phyloP scores from a whole-genome alignment of 2,797 vertebrate species.

The Pangasius krempfi region DNA sequence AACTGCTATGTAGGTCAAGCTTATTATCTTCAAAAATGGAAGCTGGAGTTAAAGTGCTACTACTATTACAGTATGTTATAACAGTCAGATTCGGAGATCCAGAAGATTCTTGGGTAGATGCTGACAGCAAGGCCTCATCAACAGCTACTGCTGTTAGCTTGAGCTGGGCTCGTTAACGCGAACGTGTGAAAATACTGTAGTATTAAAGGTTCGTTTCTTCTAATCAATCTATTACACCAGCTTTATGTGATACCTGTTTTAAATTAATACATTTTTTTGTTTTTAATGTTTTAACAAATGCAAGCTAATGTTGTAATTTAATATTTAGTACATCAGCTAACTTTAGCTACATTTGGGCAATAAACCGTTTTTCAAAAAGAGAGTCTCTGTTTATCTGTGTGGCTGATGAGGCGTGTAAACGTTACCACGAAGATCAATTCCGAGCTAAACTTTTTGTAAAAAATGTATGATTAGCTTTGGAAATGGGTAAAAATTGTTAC shows the following conservation, averaged over 20 bases:
- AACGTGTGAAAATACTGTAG: background rate
- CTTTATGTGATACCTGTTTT: background rate
- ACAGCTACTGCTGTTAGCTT: background rate
- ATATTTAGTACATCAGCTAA: background rate
- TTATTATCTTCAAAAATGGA: background rate
- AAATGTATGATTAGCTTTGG: background rate
- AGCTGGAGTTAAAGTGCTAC: background rate
- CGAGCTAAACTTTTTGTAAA: background rate
- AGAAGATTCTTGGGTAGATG: no score
- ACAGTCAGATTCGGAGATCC: no score
- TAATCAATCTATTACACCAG: background rate
- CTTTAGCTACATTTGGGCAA: no score
- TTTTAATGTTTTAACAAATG: background rate
- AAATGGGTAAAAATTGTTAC: background rate
- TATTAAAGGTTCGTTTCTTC: background rate
- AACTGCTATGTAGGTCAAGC: background rate
- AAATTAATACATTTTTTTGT: no score
- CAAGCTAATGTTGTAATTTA: background rate
- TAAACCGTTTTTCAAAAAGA: no score
- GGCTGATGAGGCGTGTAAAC: no score
- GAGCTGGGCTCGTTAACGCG: background rate
- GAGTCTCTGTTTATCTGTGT: no score
- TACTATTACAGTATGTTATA: background rate
- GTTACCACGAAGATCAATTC: background rate
- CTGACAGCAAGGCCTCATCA: background rate